Conservation (phyloP, 2,797 vertebrate species). For the Sparidentex hasta region DNA sequence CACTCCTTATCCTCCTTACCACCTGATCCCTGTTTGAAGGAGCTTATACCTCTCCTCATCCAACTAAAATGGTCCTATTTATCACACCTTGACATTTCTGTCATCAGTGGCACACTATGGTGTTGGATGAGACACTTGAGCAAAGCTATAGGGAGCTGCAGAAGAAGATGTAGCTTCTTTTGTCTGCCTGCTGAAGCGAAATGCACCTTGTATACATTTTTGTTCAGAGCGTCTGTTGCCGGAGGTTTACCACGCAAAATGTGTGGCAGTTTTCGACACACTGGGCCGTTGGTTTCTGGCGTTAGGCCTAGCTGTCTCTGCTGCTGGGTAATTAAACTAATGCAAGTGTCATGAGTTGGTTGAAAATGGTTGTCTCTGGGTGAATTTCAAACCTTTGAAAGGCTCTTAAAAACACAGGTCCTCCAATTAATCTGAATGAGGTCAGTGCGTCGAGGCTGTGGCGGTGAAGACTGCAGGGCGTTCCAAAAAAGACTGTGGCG, state of each 20-base stretch:
- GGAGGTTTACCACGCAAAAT: not conserved
- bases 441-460: too few species aligned
- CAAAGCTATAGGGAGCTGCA: slow-evolving; percentile 62
- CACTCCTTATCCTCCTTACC: slow-evolving; percentile 80
- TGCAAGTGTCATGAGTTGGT: too few species aligned
- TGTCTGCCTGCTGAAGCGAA: slow-evolving; percentile 45
- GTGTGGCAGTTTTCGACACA: not conserved
- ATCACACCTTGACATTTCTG: slow-evolving; percentile 77
- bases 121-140: slow-evolving; percentile 69
- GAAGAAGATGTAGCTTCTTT: slow-evolving; percentile 52
- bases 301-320: not conserved
- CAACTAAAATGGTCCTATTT: slow-evolving; percentile 76
- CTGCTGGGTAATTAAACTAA: not conserved
- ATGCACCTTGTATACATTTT: slow-evolving; percentile 35
- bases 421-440: too few species aligned
- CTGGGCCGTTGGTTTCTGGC: not conserved
- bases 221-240: slow-evolving; percentile 30
- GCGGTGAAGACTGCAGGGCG: too few species aligned
- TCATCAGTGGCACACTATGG: slow-evolving; percentile 72
- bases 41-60: slow-evolving; percentile 75
- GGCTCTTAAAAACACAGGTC: too few species aligned
- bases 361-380: too few species aligned
- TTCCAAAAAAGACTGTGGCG: too few species aligned
- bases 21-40: slow-evolving; percentile 80
- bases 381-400: too few species aligned